Percentiles rank a stretch among this genome's conserved stretches.
Conservation (phyloP, 2,888 invertebrate species). For the Leucozona laternaria region DNA sequence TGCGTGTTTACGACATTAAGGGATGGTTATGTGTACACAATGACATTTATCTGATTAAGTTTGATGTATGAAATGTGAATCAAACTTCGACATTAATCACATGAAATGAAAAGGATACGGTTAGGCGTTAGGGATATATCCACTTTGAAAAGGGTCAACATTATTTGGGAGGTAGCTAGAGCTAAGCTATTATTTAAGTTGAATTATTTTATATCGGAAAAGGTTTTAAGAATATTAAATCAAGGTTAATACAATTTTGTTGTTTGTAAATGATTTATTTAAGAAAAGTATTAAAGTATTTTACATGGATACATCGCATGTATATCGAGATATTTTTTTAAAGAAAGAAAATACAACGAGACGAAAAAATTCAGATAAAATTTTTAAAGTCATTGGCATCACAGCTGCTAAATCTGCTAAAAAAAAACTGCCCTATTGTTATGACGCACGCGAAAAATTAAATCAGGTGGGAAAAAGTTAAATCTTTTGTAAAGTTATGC, state of each 20-base stretch:
- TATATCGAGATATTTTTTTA: neutral
- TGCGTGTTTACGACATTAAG: slow-evolving; percentile 1
- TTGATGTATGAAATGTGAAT: slow-evolving; percentile 21
- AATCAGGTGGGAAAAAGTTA: neutral
- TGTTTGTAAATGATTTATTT: neutral
- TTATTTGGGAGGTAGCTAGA: neutral
- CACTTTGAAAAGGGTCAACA: slow-evolving; percentile 23
- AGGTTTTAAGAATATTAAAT: neutral
- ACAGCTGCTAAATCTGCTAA: neutral
- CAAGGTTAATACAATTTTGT: neutral
- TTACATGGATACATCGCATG: too few relatives aligned
- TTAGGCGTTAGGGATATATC: neutral
- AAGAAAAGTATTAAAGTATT: neutral
- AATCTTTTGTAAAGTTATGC: neutral
- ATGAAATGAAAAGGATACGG: slow-evolving; percentile 15
- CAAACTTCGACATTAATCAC: slow-evolving; percentile 27
- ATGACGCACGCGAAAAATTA: slow-evolving; percentile 1
- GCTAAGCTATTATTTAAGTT: neutral
- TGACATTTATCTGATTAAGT: slow-evolving; percentile 27
- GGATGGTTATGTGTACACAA: neutral
- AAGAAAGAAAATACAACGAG: neutral
- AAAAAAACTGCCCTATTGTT: neutral
- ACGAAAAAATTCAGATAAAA: neutral
- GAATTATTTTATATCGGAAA: neutral
- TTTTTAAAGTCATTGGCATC: neutral